phyloP scores from a whole-genome alignment of 2,888 invertebrate genomes.

The Drosophila stalkeri region DNA sequence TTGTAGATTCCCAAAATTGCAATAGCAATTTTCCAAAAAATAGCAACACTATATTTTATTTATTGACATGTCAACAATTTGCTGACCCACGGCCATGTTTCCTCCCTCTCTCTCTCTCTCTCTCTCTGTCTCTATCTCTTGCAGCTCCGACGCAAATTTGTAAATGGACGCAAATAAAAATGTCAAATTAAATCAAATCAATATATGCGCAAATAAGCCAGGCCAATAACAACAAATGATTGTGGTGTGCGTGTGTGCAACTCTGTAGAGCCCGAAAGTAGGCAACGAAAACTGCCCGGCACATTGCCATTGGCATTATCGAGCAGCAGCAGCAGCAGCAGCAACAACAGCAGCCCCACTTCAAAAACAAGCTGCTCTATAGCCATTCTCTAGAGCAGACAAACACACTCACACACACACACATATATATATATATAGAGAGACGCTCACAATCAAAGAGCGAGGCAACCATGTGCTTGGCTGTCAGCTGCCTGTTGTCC shows the following conservation, averaged over 20 bases:
- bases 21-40: slow-evolving; percentile 49
- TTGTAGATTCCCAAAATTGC: slow-evolving; percentile 34
- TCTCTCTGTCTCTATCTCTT: slow-evolving; percentile 16
- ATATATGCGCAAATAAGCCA: slow-evolving; percentile 37
- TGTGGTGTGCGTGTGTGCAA: slow-evolving; percentile 32
- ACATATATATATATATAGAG: background rate
- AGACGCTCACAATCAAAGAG: slow-evolving; percentile 33
- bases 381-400: slow-evolving; percentile 24
- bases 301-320: slow-evolving; percentile 35
- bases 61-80: slow-evolving; percentile 71
- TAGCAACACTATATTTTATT: slow-evolving; percentile 55
- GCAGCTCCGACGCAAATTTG: slow-evolving; percentile 31
- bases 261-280: slow-evolving; percentile 38
- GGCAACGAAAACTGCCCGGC: slow-evolving; percentile 37
- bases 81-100: slow-evolving; percentile 26
- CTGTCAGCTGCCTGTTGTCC: slow-evolving; percentile 53
- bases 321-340: slow-evolving; percentile 9
- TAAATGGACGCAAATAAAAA: slow-evolving; percentile 40
- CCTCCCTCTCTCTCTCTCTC: too few relatives aligned
- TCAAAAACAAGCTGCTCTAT: slow-evolving; percentile 21
- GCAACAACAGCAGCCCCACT: slow-evolving; percentile 16
- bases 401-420: slow-evolving; percentile 12
- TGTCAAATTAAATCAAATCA: slow-evolving; percentile 60
- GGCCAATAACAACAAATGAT: slow-evolving; percentile 32
- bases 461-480: slow-evolving; percentile 61